A percentile compares a stretch with the other conserved stretches of the same genome.
These are phyloP conservation scores for Lagopus leucura DNA, from an alignment of 2,113 vertebrate genomes.

Conservation along the genomic window DNA sequence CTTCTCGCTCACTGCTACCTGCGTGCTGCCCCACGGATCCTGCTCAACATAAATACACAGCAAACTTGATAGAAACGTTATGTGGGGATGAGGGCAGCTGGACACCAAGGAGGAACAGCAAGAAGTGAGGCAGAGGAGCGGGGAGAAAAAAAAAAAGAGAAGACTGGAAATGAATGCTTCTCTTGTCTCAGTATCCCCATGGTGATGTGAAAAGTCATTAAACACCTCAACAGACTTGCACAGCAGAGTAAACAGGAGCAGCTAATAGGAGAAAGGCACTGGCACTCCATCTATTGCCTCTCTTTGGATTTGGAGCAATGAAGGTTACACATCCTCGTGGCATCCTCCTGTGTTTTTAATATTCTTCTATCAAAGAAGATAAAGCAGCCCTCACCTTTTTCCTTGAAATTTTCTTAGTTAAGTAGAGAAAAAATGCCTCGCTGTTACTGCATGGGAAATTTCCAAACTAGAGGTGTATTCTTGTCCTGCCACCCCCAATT, in stretches of 20 bases:
- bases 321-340: slow-evolving; percentile 11
- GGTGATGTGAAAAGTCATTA: slow-evolving; percentile 68
- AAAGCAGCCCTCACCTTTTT: slow-evolving; percentile 31
- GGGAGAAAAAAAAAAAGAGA: background rate
- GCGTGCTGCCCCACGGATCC: background rate
- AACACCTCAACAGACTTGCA: slow-evolving; percentile 56
- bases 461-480: background rate
- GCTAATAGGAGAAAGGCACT: slow-evolving; percentile 50
- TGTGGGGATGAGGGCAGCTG: rapidly evolving
- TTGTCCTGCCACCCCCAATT: background rate
- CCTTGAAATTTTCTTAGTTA: slow-evolving; percentile 15
- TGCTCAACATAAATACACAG: background rate
- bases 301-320: slow-evolving; percentile 42
- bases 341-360: slow-evolving; percentile 70
- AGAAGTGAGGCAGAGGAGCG: background rate
- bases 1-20: background rate
- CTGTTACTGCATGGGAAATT: background rate
- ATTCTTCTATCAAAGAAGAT: slow-evolving; percentile 67
- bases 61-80: background rate
- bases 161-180: slow-evolving; percentile 27
- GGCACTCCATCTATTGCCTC: slow-evolving; percentile 44
- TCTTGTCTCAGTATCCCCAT: slow-evolving; percentile 38
- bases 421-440: background rate
- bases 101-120: background rate
- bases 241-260: slow-evolving; percentile 43